These are phyloP conservation scores for Benthochromis sp. DNA, from an alignment of 2,113 vertebrate species.

Conservation along the genomic window DNA sequence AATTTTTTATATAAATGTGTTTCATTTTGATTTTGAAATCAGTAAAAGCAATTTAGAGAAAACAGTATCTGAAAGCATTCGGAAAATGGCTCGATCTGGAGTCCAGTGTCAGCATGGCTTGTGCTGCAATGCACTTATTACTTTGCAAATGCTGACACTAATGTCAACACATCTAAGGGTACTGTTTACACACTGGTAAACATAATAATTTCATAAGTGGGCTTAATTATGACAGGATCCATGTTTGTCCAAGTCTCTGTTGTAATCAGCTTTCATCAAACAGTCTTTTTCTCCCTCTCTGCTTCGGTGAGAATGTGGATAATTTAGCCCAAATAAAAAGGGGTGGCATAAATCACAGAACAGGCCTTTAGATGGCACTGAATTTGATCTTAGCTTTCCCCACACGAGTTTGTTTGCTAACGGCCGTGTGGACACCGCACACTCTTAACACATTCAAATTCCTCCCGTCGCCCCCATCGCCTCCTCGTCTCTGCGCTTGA, in stretches of 20 bases:
- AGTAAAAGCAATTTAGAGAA: background rate
- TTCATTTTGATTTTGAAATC: background rate
- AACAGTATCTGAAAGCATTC: background rate
- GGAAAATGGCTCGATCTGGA: background rate
- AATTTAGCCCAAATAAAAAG: background rate
- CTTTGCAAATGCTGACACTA: background rate
- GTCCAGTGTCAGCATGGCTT: background rate
- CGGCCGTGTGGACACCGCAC: background rate
- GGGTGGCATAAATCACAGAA: background rate
- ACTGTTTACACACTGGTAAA: background rate
- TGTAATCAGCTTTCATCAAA: background rate
- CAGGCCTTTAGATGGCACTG: background rate
- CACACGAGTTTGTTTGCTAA: constrained; percentile 34
- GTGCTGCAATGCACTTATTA: background rate
- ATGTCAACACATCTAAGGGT: background rate
- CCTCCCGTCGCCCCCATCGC: background rate
- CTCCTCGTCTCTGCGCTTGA: background rate
- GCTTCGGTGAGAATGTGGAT: background rate
- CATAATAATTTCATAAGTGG: background rate
- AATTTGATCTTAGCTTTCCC: constrained; percentile 25
- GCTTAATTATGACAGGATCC: background rate
- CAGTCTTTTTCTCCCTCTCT: background rate
- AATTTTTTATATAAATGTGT: background rate
- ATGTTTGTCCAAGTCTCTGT: background rate
- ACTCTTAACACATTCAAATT: constrained; percentile 33